Evolutionary conservation across 2,113 vertebrate genomes (phyloP).

Genomic region (Taxidea taxus): DNA sequence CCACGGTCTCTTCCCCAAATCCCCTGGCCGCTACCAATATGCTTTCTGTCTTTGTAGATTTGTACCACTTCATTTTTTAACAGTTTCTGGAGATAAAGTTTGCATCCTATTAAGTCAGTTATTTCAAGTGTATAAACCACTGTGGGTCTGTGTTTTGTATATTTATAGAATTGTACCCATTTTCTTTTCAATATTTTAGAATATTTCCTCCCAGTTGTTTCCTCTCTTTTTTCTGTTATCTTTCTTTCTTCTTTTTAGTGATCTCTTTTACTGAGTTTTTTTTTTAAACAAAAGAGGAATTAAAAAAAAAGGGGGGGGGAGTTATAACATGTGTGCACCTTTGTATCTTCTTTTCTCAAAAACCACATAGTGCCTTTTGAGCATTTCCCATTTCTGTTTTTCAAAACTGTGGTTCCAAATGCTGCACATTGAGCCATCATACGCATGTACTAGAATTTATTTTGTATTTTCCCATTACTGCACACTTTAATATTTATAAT

Average conservation of each 20-base stretch:
- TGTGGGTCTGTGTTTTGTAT: background rate
- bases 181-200: background rate
- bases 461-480: background rate
- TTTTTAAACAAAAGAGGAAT: background rate
- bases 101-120: background rate
- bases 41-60: background rate
- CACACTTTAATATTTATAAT: background rate
- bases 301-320: no score
- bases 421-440: accelerated
- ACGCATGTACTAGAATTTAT: background rate
- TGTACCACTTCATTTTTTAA: background rate
- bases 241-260: background rate
- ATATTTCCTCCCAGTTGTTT: background rate
- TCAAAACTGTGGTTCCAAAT: background rate
- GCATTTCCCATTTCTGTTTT: background rate
- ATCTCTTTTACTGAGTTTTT: background rate
- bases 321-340: background rate
- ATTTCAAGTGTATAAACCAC: background rate
- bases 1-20: accelerated
- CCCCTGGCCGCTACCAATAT: background rate
- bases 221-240: background rate
- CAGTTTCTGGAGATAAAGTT: background rate
- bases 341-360: background rate
- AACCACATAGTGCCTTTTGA: background rate
- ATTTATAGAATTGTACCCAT: background rate